Conservation (phyloP, 53 echinoderm and acorn worm genomes). For the Apostichopus leukothele region DNA sequence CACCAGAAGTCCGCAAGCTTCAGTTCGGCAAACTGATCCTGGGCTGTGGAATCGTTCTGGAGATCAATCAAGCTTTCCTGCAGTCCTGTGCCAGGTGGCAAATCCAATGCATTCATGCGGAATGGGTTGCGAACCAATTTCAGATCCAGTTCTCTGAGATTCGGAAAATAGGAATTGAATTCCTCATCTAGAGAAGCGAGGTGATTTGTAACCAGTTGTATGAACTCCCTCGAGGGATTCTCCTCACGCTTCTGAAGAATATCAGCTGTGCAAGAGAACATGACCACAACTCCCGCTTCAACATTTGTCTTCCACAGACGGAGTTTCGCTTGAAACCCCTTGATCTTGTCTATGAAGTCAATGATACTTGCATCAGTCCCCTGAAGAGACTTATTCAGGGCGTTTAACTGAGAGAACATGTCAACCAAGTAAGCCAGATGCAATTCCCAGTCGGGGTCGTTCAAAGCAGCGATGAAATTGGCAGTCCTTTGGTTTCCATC, state of each 20-base stretch:
- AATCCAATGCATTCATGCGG: background rate
- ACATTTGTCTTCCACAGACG: conserved; percentile 19
- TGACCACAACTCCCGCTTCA: conserved; percentile 22
- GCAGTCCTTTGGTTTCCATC: background rate
- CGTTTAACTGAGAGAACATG: conserved; percentile 12
- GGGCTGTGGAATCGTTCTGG: conserved; percentile 23
- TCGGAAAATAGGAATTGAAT: conserved; percentile 3
- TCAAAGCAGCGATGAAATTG: conserved; percentile 9
- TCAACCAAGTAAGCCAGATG: conserved; percentile 12
- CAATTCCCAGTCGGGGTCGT: conserved; percentile 12
- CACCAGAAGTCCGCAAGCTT: conserved; percentile 11
- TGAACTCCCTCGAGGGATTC: conserved; percentile 19
- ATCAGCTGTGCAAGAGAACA: background rate
- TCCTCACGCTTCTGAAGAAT: conserved; percentile 7
- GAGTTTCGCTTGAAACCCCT: background rate
- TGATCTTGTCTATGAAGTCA: conserved; percentile 10
- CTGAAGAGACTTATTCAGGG: conserved; percentile 8
- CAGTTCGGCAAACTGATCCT: conserved; percentile 3
- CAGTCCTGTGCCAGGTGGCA: background rate
- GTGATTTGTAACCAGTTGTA: conserved; percentile 18
- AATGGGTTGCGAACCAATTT: conserved; percentile 23
- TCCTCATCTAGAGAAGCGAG: conserved; percentile 4
- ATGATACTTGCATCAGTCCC: background rate
- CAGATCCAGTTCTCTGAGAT: conserved; percentile 19
- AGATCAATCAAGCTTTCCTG: conserved; percentile 18